Conservation (phyloP, 2,797 vertebrate genomes). For the Nothura maculosa region DNA sequence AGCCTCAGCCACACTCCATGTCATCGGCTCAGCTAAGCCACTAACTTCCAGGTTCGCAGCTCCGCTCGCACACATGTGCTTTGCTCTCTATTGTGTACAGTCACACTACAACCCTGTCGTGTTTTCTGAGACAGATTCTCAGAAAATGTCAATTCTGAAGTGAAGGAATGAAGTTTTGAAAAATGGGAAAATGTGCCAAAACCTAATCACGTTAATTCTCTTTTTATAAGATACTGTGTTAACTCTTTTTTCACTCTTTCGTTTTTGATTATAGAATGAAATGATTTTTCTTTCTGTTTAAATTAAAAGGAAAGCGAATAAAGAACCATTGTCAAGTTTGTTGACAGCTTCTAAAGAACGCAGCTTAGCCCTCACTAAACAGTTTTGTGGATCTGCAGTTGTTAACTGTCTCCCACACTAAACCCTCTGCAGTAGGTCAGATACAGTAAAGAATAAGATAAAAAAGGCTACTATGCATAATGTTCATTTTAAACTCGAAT, state of each 20-base stretch:
- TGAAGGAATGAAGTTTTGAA: background rate
- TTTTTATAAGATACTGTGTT: background rate
- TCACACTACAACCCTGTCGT: background rate
- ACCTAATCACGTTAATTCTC: background rate
- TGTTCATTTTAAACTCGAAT: conserved; percentile 25
- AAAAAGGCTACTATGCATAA: conserved; percentile 21
- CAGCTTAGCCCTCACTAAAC: background rate
- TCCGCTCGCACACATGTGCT: background rate
- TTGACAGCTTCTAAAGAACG: conserved; percentile 14
- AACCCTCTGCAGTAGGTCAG: conserved; percentile 22
- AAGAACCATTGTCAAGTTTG: background rate
- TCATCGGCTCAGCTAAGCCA: conserved; percentile 7
- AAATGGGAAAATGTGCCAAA: background rate
- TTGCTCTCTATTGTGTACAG: background rate
- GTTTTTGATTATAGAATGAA: background rate
- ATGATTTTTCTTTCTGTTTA: background rate
- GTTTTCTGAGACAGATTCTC: conserved; percentile 17
- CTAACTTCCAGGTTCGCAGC: background rate
- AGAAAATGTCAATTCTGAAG: background rate
- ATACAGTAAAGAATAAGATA: conserved; percentile 47
- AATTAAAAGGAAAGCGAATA: conserved; percentile 1
- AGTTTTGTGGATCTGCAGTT: background rate
- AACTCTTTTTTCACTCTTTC: background rate
- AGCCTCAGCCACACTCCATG: background rate
- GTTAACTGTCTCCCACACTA: background rate